Evolutionary conservation across 2,113 vertebrate genomes (phyloP), one percentile per base, ranked within the genome.

Genomic region (Rafetus swinhoei): DNA sequence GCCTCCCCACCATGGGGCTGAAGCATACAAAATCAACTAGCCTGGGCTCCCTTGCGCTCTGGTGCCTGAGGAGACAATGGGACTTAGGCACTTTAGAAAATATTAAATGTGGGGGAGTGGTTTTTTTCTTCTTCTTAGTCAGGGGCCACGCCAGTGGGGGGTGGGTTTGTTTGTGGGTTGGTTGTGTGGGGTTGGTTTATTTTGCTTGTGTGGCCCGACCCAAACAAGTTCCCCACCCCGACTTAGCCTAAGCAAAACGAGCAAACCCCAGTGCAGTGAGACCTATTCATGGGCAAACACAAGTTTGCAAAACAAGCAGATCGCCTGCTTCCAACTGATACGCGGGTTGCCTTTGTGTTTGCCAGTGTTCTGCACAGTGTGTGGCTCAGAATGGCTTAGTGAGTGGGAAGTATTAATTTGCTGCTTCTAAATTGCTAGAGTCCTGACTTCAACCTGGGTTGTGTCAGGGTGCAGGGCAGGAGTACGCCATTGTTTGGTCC

Each of bases 361-460:
- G 65, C 32, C 7, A 7, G 18, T n/a, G 62, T 69, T 29, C 62
- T 72, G n/a, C 35, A 6, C 29, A 29, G 7, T 1, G 29, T 65
- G 29, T 32, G 32, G 60, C 60, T 32, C 60, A 65, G 60, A 65
- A 62, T 29, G 59, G 18, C 65, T 72, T 16, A 29, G 65, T 14
- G 14, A n/a, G 65, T n/a, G 65, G 29, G 65, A 4, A n/a, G 14
- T 69, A 5, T 35, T 16, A 35, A 21, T 62, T 72, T 72, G 65
- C 7, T 9, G 35, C 15, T 2, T 7, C 11, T 0, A 0, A 54
- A 11, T 35, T 56, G 84, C 9, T 16, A 25, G 16, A 45, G 4
- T 82, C 15, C 59, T 3, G 59, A 0, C 0, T 84, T 57, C 83
- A 50, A 18, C n/a, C 85, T 10, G 57, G 0, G 2, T 11, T 24